Evolutionary conservation across 1,140 invertebrate species (phyloP).

Genomic region (Theocolax elegans): DNA sequence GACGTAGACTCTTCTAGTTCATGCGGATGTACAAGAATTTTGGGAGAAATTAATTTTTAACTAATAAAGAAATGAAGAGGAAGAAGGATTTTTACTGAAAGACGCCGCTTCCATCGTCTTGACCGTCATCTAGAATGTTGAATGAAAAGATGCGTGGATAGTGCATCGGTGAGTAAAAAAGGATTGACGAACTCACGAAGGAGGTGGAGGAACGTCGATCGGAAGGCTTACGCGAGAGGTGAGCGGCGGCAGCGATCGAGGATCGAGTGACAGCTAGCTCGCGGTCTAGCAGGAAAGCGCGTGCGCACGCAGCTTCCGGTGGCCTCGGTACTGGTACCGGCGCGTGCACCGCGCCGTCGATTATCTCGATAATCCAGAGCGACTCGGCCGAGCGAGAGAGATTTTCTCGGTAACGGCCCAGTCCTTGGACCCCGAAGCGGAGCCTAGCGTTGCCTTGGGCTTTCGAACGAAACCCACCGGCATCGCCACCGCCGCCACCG

Average conservation of each 20-base stretch:
- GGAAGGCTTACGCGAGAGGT: background rate
- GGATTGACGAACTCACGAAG: background rate
- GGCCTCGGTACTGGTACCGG: constrained; percentile 21
- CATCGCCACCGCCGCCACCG: no score
- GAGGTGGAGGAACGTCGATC: background rate
- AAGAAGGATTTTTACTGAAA: no score
- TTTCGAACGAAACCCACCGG: constrained; percentile 49
- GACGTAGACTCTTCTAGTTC: no score
- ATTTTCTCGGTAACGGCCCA: constrained; percentile 62
- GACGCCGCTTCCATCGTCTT: no score
- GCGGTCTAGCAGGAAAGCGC: constrained; percentile 1
- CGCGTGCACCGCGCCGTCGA: background rate
- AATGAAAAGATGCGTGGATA: no score
- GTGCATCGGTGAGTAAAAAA: no score
- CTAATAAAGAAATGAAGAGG: no score
- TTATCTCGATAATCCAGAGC: constrained; percentile 1
- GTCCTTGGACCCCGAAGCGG: constrained; percentile 57
- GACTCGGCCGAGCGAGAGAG: constrained; percentile 27
- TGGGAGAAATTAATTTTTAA: no score
- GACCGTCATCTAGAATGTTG: no score
- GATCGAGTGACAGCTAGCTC: background rate
- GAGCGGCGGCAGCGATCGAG: background rate
- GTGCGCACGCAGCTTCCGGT: constrained; percentile 37
- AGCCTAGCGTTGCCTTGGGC: constrained; percentile 56
- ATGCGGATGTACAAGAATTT: no score